Evolutionary conservation across 2,113 vertebrate species (phyloP).

Genomic region (Climacteris rufus): DNA sequence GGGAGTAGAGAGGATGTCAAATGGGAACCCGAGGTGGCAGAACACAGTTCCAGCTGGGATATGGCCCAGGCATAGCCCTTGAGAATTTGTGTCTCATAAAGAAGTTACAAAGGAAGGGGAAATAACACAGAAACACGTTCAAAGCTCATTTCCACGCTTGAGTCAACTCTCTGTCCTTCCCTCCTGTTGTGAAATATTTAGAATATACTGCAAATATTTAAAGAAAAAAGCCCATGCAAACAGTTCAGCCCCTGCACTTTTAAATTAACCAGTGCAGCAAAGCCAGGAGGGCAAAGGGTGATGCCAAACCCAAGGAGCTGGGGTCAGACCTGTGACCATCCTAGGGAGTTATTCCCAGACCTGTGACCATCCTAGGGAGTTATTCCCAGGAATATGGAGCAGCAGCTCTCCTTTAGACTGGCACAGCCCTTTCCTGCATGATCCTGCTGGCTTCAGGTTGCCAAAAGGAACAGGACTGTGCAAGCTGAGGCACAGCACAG

Average conservation of each 20-base stretch:
- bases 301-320: neutral
- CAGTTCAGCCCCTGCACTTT: neutral
- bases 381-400: neutral
- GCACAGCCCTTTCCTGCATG: rapidly evolving
- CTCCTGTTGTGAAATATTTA: slow-evolving; percentile 47
- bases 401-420: neutral
- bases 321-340: neutral
- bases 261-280: neutral
- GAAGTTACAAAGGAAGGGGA: neutral
- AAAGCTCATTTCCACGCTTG: neutral
- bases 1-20: neutral
- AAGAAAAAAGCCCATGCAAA: slow-evolving; percentile 4
- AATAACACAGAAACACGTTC: neutral
- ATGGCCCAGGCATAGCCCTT: neutral
- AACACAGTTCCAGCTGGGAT: neutral
- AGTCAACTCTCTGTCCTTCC: slow-evolving; percentile 2
- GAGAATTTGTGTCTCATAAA: neutral
- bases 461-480: neutral
- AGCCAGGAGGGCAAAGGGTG: slow-evolving; percentile 7
- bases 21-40: neutral
- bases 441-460: neutral
- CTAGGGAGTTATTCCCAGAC: neutral
- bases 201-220: slow-evolving; percentile 50
- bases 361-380: neutral
- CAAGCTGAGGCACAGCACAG: neutral